Evolutionary conservation across 2,888 invertebrate species (phyloP), one percentile per base, ranked within the genome.

Genomic region (Leptogaster cylindrica): DNA sequence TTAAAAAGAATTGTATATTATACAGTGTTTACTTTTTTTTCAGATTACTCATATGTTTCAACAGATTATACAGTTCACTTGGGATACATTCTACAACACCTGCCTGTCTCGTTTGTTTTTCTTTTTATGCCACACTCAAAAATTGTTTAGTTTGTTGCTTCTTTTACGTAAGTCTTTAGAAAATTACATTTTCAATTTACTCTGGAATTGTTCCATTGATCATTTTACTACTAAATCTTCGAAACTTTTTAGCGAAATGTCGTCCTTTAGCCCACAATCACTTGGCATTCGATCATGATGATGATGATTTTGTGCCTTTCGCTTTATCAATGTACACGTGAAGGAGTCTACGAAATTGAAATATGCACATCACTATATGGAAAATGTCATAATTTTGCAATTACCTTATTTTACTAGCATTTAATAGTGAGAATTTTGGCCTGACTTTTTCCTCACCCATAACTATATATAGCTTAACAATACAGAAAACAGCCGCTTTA

Each of bases 401-500:
- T 71, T 68, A 75, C 75, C 75, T 90, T 76, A 91, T 86, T 84
- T 97, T 97, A 83, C 95, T 95, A 74, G 93, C 92, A 74, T 91
- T 91, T 65, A 98, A 84, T 46, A 88, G 87, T 41, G 86, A 85
- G 68, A 97, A 86, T 77, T 93, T 92, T 2, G 93, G 93, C 75
- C 88, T 85, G 79, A 97, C 86, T 36, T 88, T 84, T 23, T 91
- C 92, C 77, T 95, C 94, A 0, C 97, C 97, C 6, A 95, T 89
- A 39, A 90, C 89, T 77, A 91, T 87, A 76, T 97, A 93, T 74
- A 97, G 87, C 50, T 95, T 93, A 3, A 98, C 97, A 89, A 98
- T 94, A 77, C 97, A 97, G 83, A 98, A 97, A 14, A 97, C 95
- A 8, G 95, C 93, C 73, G 96, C 95, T 80, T 98, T 98, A 52